Evolutionary conservation across 2,888 invertebrate species (phyloP), one percentile per base, ranked within the genome.

Genomic region (Papilio demoleus): DNA sequence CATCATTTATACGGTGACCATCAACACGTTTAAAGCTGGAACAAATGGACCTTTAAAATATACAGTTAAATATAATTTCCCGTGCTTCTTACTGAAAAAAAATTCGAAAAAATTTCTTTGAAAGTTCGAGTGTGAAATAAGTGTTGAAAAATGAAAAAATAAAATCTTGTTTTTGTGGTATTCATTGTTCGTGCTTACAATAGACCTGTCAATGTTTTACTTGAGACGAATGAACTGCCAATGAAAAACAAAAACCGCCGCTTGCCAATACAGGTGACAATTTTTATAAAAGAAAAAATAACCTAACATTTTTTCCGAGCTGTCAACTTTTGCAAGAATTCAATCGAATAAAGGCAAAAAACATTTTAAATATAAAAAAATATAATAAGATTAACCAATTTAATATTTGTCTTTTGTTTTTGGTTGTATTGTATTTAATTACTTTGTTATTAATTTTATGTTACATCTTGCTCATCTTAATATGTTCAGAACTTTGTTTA

Each of bases 181-280:
- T 75, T 82, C 78, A 88, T 90, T 91, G 90, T 90, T 86, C 83
- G 76, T 76, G 79, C 76, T 79, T 77, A 90, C 88, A 91, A 90
- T 86, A 80, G 87, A 83, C 82, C 85, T 88, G 90, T 88, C 89
- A 89, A 88, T 89, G 88, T 88, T 88, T 86, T 84, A 84, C 81
- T 84, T 77, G 80, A 84, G 82, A 85, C 85, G 85, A 89, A 88
- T 87, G 85, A 87, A 87, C 83, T 82, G 82, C 81, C 87, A 81
- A 84, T 83, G 81, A 82, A 80, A 77, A 79, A 79, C 77, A 81
- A 81, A 81, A 79, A 77, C 72, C 73, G 76, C 70, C 76, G 70
- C 71, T 74, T 72, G 71, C 68, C 74, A 72, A 75, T 75, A 74
- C 73, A 50, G 64, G 38, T 72, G 68, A 67, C 72, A 66, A 69